Percentiles rank a stretch among this genome's conserved stretches.
Evolutionary conservation across 1,140 invertebrate species (phyloP).

Genomic region (Drosophila ananassae): DNA sequence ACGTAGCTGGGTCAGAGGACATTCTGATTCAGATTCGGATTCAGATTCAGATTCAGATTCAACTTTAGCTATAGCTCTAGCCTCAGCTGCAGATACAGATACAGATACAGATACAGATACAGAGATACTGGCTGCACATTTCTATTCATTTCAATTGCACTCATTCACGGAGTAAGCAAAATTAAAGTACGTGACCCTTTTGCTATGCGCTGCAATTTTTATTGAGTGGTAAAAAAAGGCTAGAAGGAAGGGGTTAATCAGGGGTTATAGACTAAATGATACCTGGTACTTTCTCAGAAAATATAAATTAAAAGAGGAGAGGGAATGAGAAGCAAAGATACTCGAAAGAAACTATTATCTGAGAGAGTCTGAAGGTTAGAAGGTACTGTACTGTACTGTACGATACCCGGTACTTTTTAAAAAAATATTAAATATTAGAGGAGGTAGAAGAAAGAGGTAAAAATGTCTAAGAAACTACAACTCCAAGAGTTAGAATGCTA

Average conservation of each 20-base stretch:
- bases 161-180: constrained; percentile 78
- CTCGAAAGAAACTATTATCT: too few relatives aligned
- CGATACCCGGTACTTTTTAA: background rate
- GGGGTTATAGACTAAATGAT: background rate
- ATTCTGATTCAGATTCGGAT: background rate
- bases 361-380: too few relatives aligned
- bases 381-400: too few relatives aligned
- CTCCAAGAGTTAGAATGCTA: too few relatives aligned
- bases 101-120: background rate
- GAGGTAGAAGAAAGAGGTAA: too few relatives aligned
- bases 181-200: constrained; percentile 76
- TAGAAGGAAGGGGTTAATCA: too few relatives aligned
- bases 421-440: too few relatives aligned
- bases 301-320: too few relatives aligned
- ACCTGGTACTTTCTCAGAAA: too few relatives aligned
- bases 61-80: background rate
- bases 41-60: background rate
- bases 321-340: too few relatives aligned
- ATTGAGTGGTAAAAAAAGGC: constrained; percentile 49
- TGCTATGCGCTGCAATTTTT: constrained; percentile 72
- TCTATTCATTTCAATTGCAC: constrained; percentile 77
- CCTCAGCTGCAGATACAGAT: background rate
- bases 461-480: too few relatives aligned
- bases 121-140: constrained; percentile 41
- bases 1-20: constrained; percentile 37